These are phyloP conservation scores for Coenobita brevimanus DNA, from an alignment of 1,140 invertebrate genomes.

Conservation along the genomic window DNA sequence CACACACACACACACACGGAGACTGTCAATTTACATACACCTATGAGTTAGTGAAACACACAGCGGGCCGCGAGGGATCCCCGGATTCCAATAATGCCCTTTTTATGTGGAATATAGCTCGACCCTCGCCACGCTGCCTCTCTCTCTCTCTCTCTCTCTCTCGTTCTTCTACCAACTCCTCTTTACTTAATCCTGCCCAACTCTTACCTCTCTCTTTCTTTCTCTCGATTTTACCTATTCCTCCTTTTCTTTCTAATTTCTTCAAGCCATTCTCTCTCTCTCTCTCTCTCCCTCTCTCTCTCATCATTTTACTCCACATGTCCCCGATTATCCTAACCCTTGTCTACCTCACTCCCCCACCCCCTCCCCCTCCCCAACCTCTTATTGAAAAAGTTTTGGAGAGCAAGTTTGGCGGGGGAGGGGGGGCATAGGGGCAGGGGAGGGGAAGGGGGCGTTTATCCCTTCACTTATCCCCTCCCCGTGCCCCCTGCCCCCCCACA, in stretches of 20 bases:
- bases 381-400: conserved; percentile 17
- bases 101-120: no score
- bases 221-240: not conserved
- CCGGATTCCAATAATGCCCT: no score
- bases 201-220: not conserved
- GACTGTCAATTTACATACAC: no score
- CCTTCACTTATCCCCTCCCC: not conserved
- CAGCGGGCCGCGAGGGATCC: no score
- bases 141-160: no score
- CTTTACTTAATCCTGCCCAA: not conserved
- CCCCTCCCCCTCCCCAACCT: not conserved
- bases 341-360: not conserved
- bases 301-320: no score
- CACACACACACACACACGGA: no score
- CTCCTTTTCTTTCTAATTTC: not conserved
- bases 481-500: not conserved
- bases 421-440: not conserved
- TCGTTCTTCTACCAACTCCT: not conserved
- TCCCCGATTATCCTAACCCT: not conserved
- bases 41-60: no score
- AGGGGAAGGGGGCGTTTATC: not conserved
- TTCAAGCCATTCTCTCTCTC: not conserved
- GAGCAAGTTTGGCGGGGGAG: conserved; percentile 2
- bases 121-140: no score
- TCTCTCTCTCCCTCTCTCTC: not conserved